phyloP scores from a whole-genome alignment of 64 coral and sea anemone species.

The Stichodactyla helianthus region DNA sequence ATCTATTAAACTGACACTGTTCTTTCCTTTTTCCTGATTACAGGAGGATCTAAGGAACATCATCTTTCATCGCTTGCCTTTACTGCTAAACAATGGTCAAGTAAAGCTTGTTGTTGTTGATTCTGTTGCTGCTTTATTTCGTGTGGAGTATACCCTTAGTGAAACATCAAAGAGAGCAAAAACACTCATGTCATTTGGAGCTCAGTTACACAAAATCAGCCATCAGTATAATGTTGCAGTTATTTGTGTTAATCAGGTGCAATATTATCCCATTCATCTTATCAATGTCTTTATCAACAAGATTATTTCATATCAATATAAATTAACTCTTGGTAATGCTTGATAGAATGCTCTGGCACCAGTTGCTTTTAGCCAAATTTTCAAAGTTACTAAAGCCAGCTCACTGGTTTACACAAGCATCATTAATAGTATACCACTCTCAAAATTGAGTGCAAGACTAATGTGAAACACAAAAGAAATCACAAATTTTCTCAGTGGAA shows the following conservation, averaged over 20 bases:
- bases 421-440: too few relatives aligned
- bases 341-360: too few relatives aligned
- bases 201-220: slow-evolving; percentile 66
- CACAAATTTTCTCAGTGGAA: too few relatives aligned
- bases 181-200: slow-evolving; percentile 81
- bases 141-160: slow-evolving; percentile 76
- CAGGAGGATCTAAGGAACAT: slow-evolving; percentile 83
- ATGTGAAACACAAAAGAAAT: too few relatives aligned
- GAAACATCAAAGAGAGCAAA: slow-evolving; percentile 72
- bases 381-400: too few relatives aligned
- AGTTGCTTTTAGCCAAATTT: too few relatives aligned
- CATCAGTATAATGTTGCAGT: slow-evolving; percentile 54
- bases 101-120: slow-evolving; percentile 84
- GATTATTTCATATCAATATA: not conserved
- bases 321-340: too few relatives aligned
- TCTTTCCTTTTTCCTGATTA: not conserved
- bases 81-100: slow-evolving; percentile 59
- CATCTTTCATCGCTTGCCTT: slow-evolving; percentile 60
- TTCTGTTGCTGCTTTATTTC: slow-evolving; percentile 84
- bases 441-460: too few relatives aligned
- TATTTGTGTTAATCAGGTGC: slow-evolving; percentile 93
- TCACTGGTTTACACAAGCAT: too few relatives aligned
- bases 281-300: too few relatives aligned
- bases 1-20: not conserved
- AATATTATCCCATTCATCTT: too few relatives aligned